Conservation (phyloP, 2,113 vertebrate genomes). For the Ciconia maguari region DNA sequence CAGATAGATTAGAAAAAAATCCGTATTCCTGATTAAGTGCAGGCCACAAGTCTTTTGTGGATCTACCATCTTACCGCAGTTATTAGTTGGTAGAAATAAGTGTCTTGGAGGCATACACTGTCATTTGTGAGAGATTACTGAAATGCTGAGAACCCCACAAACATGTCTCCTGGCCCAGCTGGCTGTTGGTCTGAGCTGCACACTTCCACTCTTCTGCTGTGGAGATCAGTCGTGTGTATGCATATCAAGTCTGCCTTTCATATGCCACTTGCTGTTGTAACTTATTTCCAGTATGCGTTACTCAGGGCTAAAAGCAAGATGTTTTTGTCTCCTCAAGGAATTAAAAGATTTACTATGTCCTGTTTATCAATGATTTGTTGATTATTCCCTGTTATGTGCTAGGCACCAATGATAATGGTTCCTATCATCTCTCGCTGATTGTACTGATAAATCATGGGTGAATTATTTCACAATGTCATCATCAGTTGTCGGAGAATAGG, state of each 20-base stretch:
- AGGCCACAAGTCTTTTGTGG: not conserved
- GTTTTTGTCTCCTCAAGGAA: not conserved
- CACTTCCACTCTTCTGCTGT: not conserved
- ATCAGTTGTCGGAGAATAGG: not conserved
- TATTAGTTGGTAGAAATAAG: not conserved
- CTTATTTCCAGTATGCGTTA: not conserved
- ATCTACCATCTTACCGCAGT: not conserved
- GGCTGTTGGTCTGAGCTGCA: not conserved
- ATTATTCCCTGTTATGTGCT: not conserved
- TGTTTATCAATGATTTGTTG: not conserved
- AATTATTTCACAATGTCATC: not conserved
- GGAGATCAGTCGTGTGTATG: too few species aligned
- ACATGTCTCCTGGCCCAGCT: not conserved
- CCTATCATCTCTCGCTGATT: not conserved
- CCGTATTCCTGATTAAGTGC: not conserved
- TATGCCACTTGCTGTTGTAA: not conserved
- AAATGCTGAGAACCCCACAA: not conserved
- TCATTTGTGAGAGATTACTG: not conserved
- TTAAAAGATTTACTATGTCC: not conserved
- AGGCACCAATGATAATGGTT: not conserved
- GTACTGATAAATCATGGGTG: not conserved
- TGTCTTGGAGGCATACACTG: not conserved
- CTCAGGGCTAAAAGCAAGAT: not conserved
- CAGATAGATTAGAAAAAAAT: not conserved
- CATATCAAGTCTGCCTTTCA: not conserved